These are phyloP conservation scores for Rachycentron canadum DNA, from an alignment of 2,797 vertebrate species.

Conservation along the genomic window DNA sequence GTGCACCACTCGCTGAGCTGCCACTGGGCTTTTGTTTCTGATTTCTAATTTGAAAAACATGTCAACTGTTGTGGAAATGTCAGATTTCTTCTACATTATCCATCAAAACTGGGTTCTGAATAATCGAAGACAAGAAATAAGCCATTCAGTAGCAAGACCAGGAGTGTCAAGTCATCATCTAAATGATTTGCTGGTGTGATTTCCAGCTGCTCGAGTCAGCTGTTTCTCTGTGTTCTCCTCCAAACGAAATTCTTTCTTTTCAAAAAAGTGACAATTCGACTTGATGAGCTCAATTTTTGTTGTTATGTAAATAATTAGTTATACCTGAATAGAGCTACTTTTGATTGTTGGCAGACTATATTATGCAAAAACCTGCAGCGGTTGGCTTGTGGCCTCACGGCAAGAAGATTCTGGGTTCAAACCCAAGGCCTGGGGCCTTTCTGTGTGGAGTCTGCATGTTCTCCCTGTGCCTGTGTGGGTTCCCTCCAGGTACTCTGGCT, in stretches of 20 bases:
- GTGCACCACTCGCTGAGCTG: not conserved
- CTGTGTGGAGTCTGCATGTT: no score
- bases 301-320: slow-evolving; percentile 6
- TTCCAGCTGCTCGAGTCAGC: not conserved
- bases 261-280: slow-evolving; percentile 9
- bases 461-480: no score
- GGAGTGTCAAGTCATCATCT: slow-evolving; percentile 27
- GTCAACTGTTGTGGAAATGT: slow-evolving; percentile 23
- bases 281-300: not conserved
- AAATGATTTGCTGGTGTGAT: not conserved
- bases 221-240: slow-evolving; percentile 2
- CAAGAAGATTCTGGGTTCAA: no score
- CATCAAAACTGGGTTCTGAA: slow-evolving; percentile 12
- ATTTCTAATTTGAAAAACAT: slow-evolving; percentile 15
- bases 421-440: no score
- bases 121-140: slow-evolving; percentile 16
- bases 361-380: not conserved
- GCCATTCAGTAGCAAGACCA: slow-evolving; percentile 1
- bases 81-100: slow-evolving; percentile 20
- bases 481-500: no score
- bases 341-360: not conserved
- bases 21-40: slow-evolving; percentile 1
- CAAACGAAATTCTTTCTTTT: slow-evolving; percentile 7
- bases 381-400: no score
- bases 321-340: not conserved